phyloP scores from a whole-genome alignment of 2,888 invertebrate species.

The Pammene aurita region DNA sequence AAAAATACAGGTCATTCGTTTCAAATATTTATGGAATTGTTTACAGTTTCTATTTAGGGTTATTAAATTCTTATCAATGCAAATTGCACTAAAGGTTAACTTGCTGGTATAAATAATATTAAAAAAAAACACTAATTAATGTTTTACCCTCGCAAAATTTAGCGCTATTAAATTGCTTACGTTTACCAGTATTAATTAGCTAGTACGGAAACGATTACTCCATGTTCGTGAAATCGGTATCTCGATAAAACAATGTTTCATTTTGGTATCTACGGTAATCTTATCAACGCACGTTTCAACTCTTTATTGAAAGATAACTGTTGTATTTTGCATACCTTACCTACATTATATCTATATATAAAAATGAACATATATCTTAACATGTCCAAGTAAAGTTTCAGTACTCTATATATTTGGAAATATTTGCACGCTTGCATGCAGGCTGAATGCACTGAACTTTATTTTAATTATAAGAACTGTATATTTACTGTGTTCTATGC shows the following conservation, averaged over 20 bases:
- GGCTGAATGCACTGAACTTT: too few species aligned
- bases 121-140: too few species aligned
- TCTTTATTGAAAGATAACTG: background rate
- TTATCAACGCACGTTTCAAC: slow-evolving; percentile 1
- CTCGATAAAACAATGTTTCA: background rate
- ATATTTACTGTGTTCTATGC: too few species aligned
- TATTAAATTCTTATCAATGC: background rate
- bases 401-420: too few species aligned
- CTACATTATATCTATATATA: too few species aligned
- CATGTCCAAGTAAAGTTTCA: too few species aligned
- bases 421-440: too few species aligned
- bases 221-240: background rate
- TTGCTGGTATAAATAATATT: background rate
- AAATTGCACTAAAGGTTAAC: background rate
- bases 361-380: too few species aligned
- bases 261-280: background rate
- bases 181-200: background rate
- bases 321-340: background rate
- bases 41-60: too few species aligned
- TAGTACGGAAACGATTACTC: slow-evolving; percentile 6
- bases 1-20: too few species aligned
- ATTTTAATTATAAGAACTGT: too few species aligned
- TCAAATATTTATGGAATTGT: too few species aligned
- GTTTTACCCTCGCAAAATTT: background rate
- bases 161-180: background rate